These are phyloP conservation scores for Podotricha telesiphe DNA, from an alignment of 2,888 invertebrate species.

Conservation along the genomic window DNA sequence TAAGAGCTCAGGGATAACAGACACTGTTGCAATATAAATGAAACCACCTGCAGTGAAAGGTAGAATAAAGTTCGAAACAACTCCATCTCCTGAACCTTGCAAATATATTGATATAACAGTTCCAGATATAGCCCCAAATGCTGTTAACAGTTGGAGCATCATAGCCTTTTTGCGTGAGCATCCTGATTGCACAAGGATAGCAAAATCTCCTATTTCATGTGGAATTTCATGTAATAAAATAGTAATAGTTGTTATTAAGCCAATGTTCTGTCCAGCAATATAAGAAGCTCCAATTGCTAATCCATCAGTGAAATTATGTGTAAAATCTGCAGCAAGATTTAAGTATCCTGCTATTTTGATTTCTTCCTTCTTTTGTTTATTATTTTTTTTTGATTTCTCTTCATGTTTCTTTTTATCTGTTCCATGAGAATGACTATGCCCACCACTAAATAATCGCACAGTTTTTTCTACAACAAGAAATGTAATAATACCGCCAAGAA, in stretches of 20 bases:
- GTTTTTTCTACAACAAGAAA: conserved; percentile 97
- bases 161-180: conserved; percentile 97
- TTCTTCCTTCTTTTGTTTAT: conserved; percentile 71
- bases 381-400: conserved; percentile 68
- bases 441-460: conserved; percentile 93
- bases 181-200: conserved; percentile 98
- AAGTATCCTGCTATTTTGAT: conserved; percentile 90
- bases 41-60: conserved; percentile 99
- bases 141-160: conserved; percentile 96
- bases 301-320: conserved; percentile 99
- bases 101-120: conserved; percentile 94
- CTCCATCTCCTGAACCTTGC: conserved; percentile 87
- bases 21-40: conserved; percentile 99
- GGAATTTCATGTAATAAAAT: conserved; percentile 99
- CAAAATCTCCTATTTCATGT: conserved; percentile 99
- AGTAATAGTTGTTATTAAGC: conserved; percentile 95
- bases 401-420: conserved; percentile 71
- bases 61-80: conserved; percentile 93
- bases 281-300: conserved; percentile 99
- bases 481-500: conserved; percentile 95
- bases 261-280: conserved; percentile 94
- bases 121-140: conserved; percentile 96
- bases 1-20: conserved; percentile 98
- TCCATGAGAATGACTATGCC: conserved; percentile 89
- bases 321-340: conserved; percentile 98